Evolutionary conservation across 2,113 vertebrate genomes (phyloP), one percentile per base, ranked within the genome.

Genomic region (Dromiciops gliroides): DNA sequence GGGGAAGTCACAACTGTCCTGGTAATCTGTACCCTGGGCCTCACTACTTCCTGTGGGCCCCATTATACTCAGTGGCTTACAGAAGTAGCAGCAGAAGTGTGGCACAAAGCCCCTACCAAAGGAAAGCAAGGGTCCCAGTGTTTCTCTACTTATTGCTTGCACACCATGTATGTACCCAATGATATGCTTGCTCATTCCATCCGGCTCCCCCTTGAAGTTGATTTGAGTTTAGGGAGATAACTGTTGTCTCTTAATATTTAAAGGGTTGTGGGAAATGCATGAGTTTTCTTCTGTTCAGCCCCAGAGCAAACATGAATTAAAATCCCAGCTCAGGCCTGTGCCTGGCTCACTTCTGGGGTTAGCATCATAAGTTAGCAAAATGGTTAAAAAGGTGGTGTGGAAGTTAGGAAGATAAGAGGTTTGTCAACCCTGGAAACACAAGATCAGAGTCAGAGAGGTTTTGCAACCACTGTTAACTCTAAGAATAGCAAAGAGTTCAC

Each of bases 21-120:
- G n/a, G n/a, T 44, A 23, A 8, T 16, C n/a, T 8, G 16, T 6
- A 75, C 0, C 1, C 37, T 23, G 16, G 19, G n/a, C n/a, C n/a
- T 83, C n/a, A 23, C 37, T 6, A 22, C 19, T 44, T 37, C n/a
- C 19, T 83, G 16, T 7, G n/a, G 7, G 5, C 2, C 37, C 67
- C 67, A 44, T 2, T 16, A 8, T n/a, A 75, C 5, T 44, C 14
- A 3, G 1, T 37, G 12, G 28, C 28, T 37, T 37, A 3, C 56
- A 37, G 31, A 11, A 67, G 28, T 4, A 67, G 31, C 56, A 67
- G 56, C 0, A 37, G 56, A 28, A 37, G 16, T 12, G 25, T 26
- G 8, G 19, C 24, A 26, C 16, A 53, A 67, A 31, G 11, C 28
- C 56, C 31, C 16, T 14, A 67, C 10, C 11, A 67, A 28, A 56